Evolutionary conservation across 2,113 vertebrate genomes (phyloP).

Genomic region (Barbus barbus): DNA sequence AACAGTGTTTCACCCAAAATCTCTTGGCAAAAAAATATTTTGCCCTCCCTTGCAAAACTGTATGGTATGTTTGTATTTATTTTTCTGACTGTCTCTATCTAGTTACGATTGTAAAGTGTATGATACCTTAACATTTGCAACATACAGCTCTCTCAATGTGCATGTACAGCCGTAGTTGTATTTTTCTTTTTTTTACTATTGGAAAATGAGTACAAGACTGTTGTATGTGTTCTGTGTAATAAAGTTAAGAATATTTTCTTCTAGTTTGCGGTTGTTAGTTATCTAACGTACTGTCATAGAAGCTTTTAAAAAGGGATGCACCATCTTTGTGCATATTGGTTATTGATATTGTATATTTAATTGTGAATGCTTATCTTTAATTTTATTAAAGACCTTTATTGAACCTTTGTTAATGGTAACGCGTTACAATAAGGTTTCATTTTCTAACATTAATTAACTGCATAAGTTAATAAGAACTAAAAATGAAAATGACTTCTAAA

Average conservation of each 20-base stretch:
- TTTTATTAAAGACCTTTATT: too few species aligned
- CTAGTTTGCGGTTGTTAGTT: conserved; percentile 56
- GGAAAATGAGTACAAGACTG: conserved; percentile 84
- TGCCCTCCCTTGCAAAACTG: conserved; percentile 33
- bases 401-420: background rate
- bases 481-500: too few species aligned
- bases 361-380: too few species aligned
- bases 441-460: too few species aligned
- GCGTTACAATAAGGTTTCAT: background rate
- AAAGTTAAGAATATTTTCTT: conserved; percentile 85
- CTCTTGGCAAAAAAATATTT: conserved; percentile 30
- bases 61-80: conserved; percentile 48
- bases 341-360: background rate
- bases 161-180: conserved; percentile 88
- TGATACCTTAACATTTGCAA: conserved; percentile 71
- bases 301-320: background rate
- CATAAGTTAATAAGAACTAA: too few species aligned
- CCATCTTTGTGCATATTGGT: too few species aligned
- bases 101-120: conserved; percentile 55
- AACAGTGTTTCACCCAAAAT: conserved; percentile 23
- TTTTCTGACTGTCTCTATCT: conserved; percentile 49
- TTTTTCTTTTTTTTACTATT: conserved; percentile 79
- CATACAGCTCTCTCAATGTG: conserved; percentile 82
- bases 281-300: background rate
- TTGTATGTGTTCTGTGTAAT: conserved; percentile 90